phyloP scores from a whole-genome alignment of 2,113 vertebrate species.

The Aspiorhynchus laticeps region DNA sequence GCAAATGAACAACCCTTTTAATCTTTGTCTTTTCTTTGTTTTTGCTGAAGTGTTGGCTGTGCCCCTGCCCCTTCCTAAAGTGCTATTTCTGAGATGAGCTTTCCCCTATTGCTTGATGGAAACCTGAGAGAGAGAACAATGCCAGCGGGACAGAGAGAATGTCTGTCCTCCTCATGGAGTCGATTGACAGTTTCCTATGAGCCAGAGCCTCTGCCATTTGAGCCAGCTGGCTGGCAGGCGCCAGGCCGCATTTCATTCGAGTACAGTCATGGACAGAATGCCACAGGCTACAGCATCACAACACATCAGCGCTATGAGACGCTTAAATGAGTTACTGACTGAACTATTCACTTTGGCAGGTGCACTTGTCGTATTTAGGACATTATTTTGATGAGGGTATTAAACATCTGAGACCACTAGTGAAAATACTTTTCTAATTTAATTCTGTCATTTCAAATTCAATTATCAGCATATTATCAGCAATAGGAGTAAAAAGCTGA shows the following conservation, averaged over 20 bases:
- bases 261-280: background rate
- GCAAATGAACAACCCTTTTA: background rate
- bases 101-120: background rate
- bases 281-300: background rate
- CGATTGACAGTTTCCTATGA: background rate
- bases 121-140: background rate
- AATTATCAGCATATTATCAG: too few relatives aligned
- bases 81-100: background rate
- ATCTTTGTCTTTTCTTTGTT: background rate
- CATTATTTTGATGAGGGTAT: background rate
- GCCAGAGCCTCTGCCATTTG: background rate
- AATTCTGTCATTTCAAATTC: too few relatives aligned
- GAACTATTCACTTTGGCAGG: background rate
- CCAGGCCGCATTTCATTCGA: background rate
- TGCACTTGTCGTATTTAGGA: background rate
- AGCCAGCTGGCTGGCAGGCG: conserved; percentile 16
- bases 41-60: background rate
- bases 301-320: conserved; percentile 5
- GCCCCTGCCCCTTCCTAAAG: background rate
- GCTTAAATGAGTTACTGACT: background rate
- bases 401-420: background rate
- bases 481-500: too few relatives aligned
- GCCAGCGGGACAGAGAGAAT: conserved; percentile 10
- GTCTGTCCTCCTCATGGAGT: background rate
- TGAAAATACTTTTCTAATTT: background rate